phyloP scores from a whole-genome alignment of 37 sponge, comb jelly and placozoan genomes.

The Hexactinellida sp. region DNA sequence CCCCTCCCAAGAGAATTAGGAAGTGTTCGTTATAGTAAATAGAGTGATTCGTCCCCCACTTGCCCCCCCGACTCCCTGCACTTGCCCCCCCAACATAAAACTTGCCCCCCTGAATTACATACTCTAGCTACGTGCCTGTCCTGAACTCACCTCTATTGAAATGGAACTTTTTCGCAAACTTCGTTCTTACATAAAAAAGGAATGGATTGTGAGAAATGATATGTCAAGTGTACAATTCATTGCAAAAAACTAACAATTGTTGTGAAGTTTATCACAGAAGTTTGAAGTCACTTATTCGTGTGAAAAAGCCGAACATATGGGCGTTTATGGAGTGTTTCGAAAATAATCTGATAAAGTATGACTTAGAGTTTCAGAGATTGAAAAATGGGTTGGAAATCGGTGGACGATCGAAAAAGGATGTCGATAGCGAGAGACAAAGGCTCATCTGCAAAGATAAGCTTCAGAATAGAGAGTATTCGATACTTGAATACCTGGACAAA shows the following conservation, averaged over 20 bases:
- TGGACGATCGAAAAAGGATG: not conserved
- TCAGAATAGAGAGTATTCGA: not conserved
- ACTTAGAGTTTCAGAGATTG: not conserved
- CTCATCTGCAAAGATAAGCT: not conserved
- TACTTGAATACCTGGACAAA: too few relatives aligned
- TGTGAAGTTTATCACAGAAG: not conserved
- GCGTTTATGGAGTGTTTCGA: not conserved
- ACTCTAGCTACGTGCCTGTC: too few relatives aligned
- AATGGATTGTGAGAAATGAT: conserved; percentile 12
- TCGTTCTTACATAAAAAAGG: not conserved
- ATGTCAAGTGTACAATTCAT: not conserved
- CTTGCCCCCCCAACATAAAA: too few relatives aligned
- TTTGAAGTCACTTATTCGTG: not conserved
- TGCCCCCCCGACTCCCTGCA: too few relatives aligned
- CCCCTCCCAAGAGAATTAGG: too few relatives aligned
- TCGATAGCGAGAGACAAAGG: not conserved
- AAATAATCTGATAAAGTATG: not conserved
- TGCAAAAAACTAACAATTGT: conserved; percentile 1
- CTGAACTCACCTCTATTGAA: not conserved
- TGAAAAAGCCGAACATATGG: not conserved
- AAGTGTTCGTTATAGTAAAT: too few relatives aligned
- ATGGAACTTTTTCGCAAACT: not conserved
- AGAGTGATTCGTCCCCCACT: too few relatives aligned
- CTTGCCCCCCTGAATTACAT: too few relatives aligned
- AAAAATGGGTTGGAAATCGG: not conserved